Percentiles rank a stretch among this genome's conserved stretches.
phyloP scores from a whole-genome alignment of 1,140 invertebrate species.

The Dufourea novaeangliae region DNA sequence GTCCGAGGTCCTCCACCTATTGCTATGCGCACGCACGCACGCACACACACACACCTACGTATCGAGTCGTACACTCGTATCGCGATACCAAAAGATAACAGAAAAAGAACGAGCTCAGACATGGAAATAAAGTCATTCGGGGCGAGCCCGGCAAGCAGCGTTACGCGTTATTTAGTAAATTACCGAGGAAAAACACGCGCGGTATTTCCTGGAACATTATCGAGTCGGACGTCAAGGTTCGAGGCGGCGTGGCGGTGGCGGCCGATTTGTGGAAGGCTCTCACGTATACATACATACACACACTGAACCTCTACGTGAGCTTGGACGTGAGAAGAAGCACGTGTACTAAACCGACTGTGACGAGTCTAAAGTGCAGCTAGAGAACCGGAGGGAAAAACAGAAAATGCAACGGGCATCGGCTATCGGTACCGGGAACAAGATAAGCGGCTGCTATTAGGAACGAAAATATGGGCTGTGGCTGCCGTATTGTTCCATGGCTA shows the following conservation, averaged over 20 bases:
- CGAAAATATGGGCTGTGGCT: slow-evolving; percentile 18
- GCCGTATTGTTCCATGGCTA: too few species aligned
- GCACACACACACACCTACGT: too few species aligned
- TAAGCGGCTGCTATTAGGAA: slow-evolving; percentile 45
- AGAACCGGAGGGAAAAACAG: slow-evolving; percentile 38
- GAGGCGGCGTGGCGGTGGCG: not conserved
- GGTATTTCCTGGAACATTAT: slow-evolving; percentile 50
- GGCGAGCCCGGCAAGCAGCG: too few species aligned
- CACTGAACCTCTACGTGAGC: not conserved
- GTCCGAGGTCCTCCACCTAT: too few species aligned
- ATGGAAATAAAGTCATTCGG: too few species aligned
- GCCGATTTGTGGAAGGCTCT: slow-evolving; percentile 29
- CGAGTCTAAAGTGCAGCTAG: slow-evolving; percentile 56
- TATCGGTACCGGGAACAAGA: slow-evolving; percentile 37
- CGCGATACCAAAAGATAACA: too few species aligned
- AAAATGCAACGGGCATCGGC: slow-evolving; percentile 29
- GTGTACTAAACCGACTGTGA: slow-evolving; percentile 34
- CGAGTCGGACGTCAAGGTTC: slow-evolving; percentile 27
- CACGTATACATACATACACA: not conserved
- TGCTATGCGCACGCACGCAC: too few species aligned
- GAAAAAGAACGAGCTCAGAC: too few species aligned
- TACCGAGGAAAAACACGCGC: slow-evolving; percentile 19
- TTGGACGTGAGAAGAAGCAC: slow-evolving; percentile 31
- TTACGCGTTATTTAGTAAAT: slow-evolving; percentile 34
- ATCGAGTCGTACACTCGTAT: too few species aligned